These are phyloP conservation scores for Pluvialis apricaria DNA, from an alignment of 2,113 vertebrate species.

Conservation along the genomic window DNA sequence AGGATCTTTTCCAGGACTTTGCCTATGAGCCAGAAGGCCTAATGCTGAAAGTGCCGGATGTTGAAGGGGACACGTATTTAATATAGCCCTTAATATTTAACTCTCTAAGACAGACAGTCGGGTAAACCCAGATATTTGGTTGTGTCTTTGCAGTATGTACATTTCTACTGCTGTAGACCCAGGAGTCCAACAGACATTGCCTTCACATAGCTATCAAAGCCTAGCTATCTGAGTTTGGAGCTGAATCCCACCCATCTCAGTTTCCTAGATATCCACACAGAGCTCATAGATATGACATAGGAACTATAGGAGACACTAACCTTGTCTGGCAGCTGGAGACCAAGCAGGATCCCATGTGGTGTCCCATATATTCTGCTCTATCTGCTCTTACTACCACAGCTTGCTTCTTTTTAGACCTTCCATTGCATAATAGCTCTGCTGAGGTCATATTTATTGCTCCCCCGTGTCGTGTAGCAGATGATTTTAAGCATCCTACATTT, in stretches of 20 bases:
- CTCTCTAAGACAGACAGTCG: not conserved
- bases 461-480: not conserved
- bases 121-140: not conserved
- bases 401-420: not conserved
- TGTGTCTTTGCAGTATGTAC: not conserved
- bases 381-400: not conserved
- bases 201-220: not conserved
- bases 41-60: not conserved
- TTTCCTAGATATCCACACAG: not conserved
- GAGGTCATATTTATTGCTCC: not conserved
- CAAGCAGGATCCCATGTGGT: not conserved
- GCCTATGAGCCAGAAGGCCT: not conserved
- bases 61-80: not conserved
- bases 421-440: not conserved
- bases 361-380: not conserved
- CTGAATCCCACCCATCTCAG: not conserved
- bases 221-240: not conserved
- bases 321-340: not conserved
- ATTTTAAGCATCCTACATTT: not conserved
- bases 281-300: not conserved
- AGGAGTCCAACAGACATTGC: not conserved
- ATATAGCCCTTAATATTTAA: not conserved
- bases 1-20: not conserved
- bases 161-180: fast-evolving
- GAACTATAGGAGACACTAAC: not conserved